Conservation (phyloP, 2,888 invertebrate genomes). For the Cartodere bifasciata region DNA sequence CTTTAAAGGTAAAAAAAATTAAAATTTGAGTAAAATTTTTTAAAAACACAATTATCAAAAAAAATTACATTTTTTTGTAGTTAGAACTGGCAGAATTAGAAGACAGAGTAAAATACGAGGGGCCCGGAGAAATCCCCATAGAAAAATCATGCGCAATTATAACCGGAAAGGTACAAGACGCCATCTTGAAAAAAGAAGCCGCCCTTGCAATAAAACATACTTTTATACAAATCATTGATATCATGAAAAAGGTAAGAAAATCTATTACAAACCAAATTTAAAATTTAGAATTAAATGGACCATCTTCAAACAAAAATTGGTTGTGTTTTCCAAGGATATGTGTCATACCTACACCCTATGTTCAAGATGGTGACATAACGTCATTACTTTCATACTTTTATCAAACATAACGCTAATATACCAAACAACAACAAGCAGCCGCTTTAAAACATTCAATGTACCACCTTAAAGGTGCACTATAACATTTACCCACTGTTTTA, state of each 20-base stretch:
- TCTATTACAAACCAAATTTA: no score
- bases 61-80: constrained; percentile 25
- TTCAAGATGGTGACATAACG: no score
- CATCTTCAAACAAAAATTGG: no score
- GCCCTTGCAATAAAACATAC: constrained; percentile 50
- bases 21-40: constrained; percentile 1
- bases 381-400: no score
- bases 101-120: constrained; percentile 40
- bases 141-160: constrained; percentile 45
- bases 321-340: no score
- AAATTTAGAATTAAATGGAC: no score
- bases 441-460: no score
- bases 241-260: constrained; percentile 50
- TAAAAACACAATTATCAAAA: not conserved
- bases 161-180: constrained; percentile 48
- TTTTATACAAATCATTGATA: constrained; percentile 47
- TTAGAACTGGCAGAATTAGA: constrained; percentile 41
- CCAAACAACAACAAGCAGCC: no score
- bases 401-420: no score
- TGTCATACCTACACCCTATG: no score
- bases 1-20: constrained; percentile 39
- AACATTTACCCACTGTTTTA: no score
- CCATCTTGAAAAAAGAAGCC: constrained; percentile 49
- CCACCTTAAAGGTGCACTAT: no score
- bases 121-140: constrained; percentile 27